phyloP scores from a whole-genome alignment of 1,140 invertebrate genomes.

The Ceratina calcarata region DNA sequence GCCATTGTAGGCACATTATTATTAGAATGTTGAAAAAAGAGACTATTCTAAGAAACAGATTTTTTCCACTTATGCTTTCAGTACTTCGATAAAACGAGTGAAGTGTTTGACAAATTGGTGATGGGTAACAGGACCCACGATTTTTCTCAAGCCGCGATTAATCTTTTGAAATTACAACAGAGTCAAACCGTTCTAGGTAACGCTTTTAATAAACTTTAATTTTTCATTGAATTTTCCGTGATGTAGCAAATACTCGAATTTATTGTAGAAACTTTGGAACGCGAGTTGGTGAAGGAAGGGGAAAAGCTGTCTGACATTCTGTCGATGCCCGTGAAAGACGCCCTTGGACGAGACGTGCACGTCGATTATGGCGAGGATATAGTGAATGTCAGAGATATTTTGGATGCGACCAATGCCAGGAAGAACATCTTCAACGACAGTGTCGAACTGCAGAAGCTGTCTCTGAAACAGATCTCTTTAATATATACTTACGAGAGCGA shows the following conservation, averaged over 20 bases:
- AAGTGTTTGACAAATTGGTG: conserved; percentile 85
- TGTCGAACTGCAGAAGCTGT: conserved; percentile 87
- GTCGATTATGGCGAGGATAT: conserved; percentile 88
- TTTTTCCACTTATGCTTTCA: conserved; percentile 63
- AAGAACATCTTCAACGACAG: conserved; percentile 86
- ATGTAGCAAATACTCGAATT: background rate
- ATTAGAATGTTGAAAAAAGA: background rate
- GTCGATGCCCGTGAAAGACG: conserved; percentile 90
- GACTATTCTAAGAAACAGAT: too few relatives aligned
- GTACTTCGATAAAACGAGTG: conserved; percentile 85
- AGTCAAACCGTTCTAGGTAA: conserved; percentile 76
- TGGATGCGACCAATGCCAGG: conserved; percentile 84
- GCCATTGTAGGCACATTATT: too few relatives aligned
- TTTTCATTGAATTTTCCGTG: background rate
- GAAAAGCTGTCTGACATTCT: conserved; percentile 90
- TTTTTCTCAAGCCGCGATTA: conserved; percentile 80
- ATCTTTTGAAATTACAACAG: conserved; percentile 81
- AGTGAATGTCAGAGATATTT: conserved; percentile 85
- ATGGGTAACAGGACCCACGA: conserved; percentile 82
- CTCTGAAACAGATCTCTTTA: conserved; percentile 88
- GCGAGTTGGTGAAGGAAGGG: conserved; percentile 87
- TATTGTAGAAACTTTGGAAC: conserved; percentile 83
- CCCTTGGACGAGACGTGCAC: conserved; percentile 86
- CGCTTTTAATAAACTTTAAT: background rate
- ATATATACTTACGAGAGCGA: conserved; percentile 89